Evolutionary conservation across 2,888 invertebrate genomes (phyloP), one percentile per base, ranked within the genome.

Genomic region (Eustalomyia histrio): DNA sequence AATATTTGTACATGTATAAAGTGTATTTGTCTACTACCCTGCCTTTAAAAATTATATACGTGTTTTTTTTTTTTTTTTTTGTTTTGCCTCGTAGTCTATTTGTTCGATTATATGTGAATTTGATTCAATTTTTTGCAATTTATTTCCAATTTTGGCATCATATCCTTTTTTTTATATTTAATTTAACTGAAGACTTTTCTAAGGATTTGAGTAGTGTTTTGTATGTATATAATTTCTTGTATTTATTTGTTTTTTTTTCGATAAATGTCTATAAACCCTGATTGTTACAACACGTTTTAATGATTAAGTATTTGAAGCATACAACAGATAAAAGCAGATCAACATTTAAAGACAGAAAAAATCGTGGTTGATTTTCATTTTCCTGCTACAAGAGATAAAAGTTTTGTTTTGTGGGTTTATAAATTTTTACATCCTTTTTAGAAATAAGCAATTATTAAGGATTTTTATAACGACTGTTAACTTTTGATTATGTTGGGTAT

Each of bases 91-190:
- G 43, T 63, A 55, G 80, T 76, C 67, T 80, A 68, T 73, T 80
- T 80, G 68, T 72, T 29, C 80, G 67, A 58, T 72, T 76, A 68
- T 87, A 87, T 87, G 88, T 86, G 87, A 87, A 87, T 87, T 87
- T 88, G 87, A 88, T 87, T 87, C 88, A 88, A 87, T 87, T 88
- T 81, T 87, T 87, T 87, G 86, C 87, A 87, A 87, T 87, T 88
- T 87, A 87, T 88, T 88, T 87, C 87, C 87, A 87, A 87, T 87
- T 88, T 88, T 79, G 72, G 72, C 76, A 76, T 76, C 67, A 72
- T 64, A 76, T 80, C 72, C 72, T 68, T 52, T 33, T 18, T 24
- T 57, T 39, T 65, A 53, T 64, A 76, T 80, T 72, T 67, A 80
- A 80, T 71, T 75, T 55, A 68, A 76, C 55, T 68, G 43, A 72